Evolutionary conservation across 2,888 invertebrate species (phyloP).

Genomic region (Caenorhabditis doughertyi): DNA sequence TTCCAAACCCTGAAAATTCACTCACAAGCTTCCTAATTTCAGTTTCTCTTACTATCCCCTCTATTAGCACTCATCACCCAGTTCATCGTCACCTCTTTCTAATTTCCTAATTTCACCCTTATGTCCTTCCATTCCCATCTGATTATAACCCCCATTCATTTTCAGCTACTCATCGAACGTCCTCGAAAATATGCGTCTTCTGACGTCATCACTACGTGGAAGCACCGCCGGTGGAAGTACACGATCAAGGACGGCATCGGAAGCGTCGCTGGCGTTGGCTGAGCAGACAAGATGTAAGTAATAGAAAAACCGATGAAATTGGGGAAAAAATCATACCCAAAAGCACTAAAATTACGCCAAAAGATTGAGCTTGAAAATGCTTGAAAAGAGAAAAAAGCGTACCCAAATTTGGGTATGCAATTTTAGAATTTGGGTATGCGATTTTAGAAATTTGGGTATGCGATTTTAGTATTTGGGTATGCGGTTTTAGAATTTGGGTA

Average conservation of each 20-base stretch:
- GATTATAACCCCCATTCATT: neutral
- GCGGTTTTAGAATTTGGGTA: too few species aligned
- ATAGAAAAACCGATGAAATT: too few species aligned
- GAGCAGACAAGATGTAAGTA: constrained; percentile 74
- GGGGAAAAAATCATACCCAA: neutral
- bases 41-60: too few species aligned
- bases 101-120: neutral
- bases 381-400: too few species aligned
- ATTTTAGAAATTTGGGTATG: too few species aligned
- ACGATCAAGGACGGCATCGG: constrained; percentile 60
- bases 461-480: too few species aligned
- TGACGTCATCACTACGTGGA: constrained; percentile 64
- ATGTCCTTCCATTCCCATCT: neutral
- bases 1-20: too few species aligned
- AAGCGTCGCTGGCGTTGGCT: constrained; percentile 67
- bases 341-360: neutral
- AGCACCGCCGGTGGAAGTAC: constrained; percentile 18
- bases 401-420: too few species aligned
- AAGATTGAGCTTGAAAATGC: neutral
- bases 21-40: too few species aligned
- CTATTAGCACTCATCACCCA: too few species aligned
- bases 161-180: constrained; percentile 72
- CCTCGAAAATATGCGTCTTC: constrained; percentile 68
- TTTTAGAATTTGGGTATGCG: too few species aligned
- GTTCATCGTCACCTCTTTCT: constrained; percentile 2